phyloP scores from a whole-genome alignment of 2,797 vertebrate species.

The Fringilla coelebs region DNA sequence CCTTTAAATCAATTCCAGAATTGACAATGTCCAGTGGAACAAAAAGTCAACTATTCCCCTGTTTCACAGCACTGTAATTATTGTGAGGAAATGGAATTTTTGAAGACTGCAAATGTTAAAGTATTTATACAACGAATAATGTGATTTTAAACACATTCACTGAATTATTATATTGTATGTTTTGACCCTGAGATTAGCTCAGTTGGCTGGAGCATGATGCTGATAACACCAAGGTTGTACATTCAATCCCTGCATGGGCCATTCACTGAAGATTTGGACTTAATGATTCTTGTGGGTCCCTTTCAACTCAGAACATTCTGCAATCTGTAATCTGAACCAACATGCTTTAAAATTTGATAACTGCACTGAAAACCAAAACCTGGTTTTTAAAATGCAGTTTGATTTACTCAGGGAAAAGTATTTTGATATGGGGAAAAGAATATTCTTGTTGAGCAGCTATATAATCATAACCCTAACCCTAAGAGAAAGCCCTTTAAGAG shows the following conservation, averaged over 20 bases:
- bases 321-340: neutral
- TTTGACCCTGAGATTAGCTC: neutral
- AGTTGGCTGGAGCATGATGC: neutral
- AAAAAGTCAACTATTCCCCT: neutral
- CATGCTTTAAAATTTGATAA: neutral
- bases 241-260: neutral
- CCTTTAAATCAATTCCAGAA: neutral
- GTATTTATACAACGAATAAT: neutral
- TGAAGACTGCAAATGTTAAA: neutral
- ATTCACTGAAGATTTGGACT: neutral
- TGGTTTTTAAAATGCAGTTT: neutral
- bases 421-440: neutral
- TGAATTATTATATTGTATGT: neutral
- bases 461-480: neutral
- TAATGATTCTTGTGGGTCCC: neutral
- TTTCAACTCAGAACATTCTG: neutral
- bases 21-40: neutral
- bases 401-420: neutral
- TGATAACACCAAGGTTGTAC: neutral
- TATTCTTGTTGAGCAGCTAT: accelerated
- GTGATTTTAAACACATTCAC: neutral
- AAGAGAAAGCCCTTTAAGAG: neutral
- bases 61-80: neutral
- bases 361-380: neutral
- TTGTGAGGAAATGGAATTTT: neutral